Percentiles rank a stretch among this genome's conserved stretches.
Conservation (phyloP, 2,113 vertebrate genomes). For the Craseonycteris thonglongyai region DNA sequence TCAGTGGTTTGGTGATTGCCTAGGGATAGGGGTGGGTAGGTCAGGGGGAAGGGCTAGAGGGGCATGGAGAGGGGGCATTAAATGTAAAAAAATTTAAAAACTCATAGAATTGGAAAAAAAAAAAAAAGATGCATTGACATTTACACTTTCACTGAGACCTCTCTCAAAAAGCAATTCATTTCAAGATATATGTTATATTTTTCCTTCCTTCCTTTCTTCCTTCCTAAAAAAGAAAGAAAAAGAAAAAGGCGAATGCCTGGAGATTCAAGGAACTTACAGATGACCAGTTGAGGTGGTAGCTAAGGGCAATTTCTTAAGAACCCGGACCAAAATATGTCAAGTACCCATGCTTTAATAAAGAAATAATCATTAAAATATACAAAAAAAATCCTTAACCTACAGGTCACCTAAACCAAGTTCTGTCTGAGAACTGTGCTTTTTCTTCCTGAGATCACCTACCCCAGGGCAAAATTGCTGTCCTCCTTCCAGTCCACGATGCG, state of each 20-base stretch:
- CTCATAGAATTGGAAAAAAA: too few species aligned
- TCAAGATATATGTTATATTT: too few species aligned
- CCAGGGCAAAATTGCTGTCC: conserved; percentile 92
- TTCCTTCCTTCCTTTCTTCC: too few species aligned
- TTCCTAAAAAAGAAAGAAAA: too few species aligned
- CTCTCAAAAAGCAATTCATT: too few species aligned
- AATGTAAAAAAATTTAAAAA: too few species aligned
- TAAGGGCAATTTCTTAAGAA: not conserved
- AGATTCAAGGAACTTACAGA: not conserved
- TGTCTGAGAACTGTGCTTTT: not conserved
- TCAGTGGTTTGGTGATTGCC: too few species aligned
- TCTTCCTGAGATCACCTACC: conserved; percentile 81
- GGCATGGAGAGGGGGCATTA: too few species aligned
- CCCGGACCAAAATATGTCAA: not conserved
- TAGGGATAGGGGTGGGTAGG: too few species aligned
- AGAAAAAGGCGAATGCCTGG: not conserved
- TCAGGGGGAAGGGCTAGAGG: too few species aligned
- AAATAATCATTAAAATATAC: not conserved
- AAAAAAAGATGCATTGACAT: too few species aligned
- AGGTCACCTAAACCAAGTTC: not conserved
- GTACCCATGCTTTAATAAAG: not conserved
- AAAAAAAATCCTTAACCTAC: not conserved
- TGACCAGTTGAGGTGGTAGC: not conserved
- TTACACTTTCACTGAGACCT: too few species aligned
- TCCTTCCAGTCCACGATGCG: conserved; percentile 90